A percentile compares a stretch with the other conserved stretches of the same genome.
Evolutionary conservation across 2,888 invertebrate genomes (phyloP).

Genomic region (Achlya flavicornis): DNA sequence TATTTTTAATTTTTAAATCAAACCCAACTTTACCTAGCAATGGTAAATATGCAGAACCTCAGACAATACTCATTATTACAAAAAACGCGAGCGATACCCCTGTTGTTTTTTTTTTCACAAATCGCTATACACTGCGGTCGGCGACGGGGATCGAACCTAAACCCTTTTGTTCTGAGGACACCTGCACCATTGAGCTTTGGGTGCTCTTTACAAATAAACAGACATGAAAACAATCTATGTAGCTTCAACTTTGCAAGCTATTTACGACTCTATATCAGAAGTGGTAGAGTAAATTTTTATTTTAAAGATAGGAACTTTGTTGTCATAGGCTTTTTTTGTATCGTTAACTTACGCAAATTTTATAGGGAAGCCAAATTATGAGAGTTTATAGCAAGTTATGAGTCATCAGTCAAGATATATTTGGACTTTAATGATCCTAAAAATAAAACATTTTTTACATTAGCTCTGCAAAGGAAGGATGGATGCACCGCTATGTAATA

Average conservation of each 20-base stretch:
- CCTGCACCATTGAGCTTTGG: slow-evolving; percentile 76
- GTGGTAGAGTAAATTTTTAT: slow-evolving; percentile 19
- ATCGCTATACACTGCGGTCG: slow-evolving; percentile 60
- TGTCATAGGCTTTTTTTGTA: slow-evolving; percentile 37
- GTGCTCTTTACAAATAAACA: slow-evolving; percentile 67
- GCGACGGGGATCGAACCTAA: slow-evolving; percentile 67
- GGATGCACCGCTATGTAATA: too few species aligned
- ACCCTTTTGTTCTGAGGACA: slow-evolving; percentile 76
- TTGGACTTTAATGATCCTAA: not conserved
- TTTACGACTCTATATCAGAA: not conserved
- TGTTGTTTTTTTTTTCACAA: slow-evolving; percentile 53
- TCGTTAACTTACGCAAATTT: slow-evolving; percentile 59
- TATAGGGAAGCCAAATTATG: slow-evolving; percentile 53
- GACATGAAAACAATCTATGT: slow-evolving; percentile 52
- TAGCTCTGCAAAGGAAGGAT: not conserved
- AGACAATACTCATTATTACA: slow-evolving; percentile 20
- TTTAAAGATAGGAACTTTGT: slow-evolving; percentile 12
- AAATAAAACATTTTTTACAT: not conserved
- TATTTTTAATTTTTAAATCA: too few species aligned
- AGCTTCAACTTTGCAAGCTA: not conserved
- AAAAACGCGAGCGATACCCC: slow-evolving; percentile 26
- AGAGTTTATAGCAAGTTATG: slow-evolving; percentile 49
- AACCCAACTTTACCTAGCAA: too few species aligned
- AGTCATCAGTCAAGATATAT: slow-evolving; percentile 28
- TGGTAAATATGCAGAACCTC: slow-evolving; percentile 26